phyloP scores from a whole-genome alignment of 2,888 invertebrate species.

The Alentia gelatinosa region DNA sequence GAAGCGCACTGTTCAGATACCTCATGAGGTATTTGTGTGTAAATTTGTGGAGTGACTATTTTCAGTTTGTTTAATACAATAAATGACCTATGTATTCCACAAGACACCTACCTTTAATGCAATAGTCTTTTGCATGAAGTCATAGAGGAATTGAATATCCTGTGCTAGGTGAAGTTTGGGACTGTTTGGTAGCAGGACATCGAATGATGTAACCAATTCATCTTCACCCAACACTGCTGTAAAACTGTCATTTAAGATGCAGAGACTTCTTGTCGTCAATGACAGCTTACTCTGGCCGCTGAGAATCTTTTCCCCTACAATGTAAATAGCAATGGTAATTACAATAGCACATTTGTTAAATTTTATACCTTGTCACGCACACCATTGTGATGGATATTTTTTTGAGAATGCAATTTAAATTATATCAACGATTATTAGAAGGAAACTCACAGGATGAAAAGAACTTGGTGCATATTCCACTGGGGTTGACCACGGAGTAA shows the following conservation, averaged over 20 bases:
- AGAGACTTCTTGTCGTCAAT: conserved; percentile 73
- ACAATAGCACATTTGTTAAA: too few species aligned
- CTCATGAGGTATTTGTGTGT: too few species aligned
- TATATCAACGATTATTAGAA: too few species aligned
- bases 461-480: too few species aligned
- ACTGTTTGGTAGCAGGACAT: conserved; percentile 59
- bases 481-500: too few species aligned
- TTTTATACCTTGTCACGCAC: background rate
- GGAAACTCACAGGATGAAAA: too few species aligned
- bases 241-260: conserved; percentile 67
- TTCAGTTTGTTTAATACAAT: too few species aligned
- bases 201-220: conserved; percentile 56
- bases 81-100: too few species aligned
- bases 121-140: conserved; percentile 71
- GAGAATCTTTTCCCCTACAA: conserved; percentile 73
- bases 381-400: background rate
- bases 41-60: too few species aligned
- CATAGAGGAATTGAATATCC: conserved; percentile 68
- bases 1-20: too few species aligned
- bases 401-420: background rate
- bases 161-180: conserved; percentile 29
- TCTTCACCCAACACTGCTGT: conserved; percentile 66
- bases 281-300: conserved; percentile 72
- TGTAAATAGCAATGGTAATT: too few species aligned
- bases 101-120: conserved; percentile 70